Percentiles rank a stretch among this genome's conserved stretches.
These are phyloP conservation scores for Chelonoidis abingdonii DNA, from an alignment of 2,113 vertebrate genomes.

Conservation along the genomic window DNA sequence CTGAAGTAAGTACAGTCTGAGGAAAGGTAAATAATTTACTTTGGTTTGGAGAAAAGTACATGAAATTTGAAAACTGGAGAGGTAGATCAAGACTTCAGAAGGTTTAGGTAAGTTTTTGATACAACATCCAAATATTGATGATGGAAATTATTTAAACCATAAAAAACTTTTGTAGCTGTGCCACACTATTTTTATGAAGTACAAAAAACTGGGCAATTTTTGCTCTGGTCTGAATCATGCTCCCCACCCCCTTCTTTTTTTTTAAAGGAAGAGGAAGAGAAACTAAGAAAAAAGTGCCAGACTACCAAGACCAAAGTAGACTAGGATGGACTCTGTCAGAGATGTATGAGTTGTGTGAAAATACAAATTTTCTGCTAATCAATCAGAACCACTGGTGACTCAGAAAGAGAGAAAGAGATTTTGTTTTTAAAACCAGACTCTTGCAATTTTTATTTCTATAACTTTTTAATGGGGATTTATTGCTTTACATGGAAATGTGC, in stretches of 20 bases:
- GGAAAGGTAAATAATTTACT: background rate
- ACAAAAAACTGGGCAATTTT: background rate
- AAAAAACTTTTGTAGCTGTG: background rate
- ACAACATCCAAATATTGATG: background rate
- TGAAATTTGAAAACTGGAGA: background rate
- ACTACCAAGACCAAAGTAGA: background rate
- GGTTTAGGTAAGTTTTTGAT: background rate
- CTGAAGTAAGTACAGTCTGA: background rate
- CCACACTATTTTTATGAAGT: background rate
- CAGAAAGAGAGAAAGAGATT: background rate
- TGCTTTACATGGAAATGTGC: background rate
- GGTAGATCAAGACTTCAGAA: background rate
- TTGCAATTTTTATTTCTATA: background rate
- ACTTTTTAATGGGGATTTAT: background rate
- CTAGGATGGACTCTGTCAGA: background rate
- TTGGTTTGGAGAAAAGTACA: background rate
- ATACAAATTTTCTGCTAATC: background rate
- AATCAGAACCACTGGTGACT: background rate
- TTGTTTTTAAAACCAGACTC: background rate
- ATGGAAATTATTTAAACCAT: background rate
- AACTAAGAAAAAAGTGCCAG: background rate
- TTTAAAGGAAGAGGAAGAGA: background rate
- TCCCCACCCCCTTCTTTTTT: too few relatives aligned
- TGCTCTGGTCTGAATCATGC: background rate
- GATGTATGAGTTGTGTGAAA: background rate